phyloP scores from a whole-genome alignment of 64 coral and sea anemone genomes.

The Dendronephthya gigantea region DNA sequence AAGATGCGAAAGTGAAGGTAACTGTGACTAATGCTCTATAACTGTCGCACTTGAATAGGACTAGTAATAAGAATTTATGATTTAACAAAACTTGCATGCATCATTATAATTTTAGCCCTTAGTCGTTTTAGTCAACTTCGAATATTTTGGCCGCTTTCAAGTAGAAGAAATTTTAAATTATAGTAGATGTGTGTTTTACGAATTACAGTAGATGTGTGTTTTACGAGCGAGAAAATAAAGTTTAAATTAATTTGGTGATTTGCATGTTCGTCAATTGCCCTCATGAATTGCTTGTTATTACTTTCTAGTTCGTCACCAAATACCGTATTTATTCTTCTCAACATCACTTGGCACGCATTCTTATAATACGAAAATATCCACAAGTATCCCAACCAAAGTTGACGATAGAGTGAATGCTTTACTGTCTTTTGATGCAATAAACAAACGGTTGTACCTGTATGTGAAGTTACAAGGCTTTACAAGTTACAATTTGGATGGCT shows the following conservation, averaged over 20 bases:
- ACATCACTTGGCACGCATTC: background rate
- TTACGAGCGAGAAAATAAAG: no score
- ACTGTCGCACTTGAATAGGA: no score
- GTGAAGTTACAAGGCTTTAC: background rate
- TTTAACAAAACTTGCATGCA: no score
- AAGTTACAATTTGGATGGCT: background rate
- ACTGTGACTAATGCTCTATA: no score
- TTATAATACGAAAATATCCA: background rate
- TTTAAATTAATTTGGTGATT: background rate
- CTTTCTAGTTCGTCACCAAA: background rate
- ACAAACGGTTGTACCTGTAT: background rate
- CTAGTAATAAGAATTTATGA: no score
- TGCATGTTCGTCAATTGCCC: background rate
- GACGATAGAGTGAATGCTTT: background rate
- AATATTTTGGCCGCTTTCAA: no score
- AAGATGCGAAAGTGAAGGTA: no score
- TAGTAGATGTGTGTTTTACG: no score
- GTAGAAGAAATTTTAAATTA: no score
- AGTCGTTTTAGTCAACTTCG: no score
- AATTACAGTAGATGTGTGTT: no score
- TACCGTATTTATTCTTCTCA: background rate
- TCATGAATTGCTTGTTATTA: background rate
- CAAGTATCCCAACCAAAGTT: background rate
- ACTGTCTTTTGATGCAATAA: background rate
- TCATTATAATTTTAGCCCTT: no score